Evolutionary conservation across 2,797 vertebrate species (phyloP), one percentile per base, ranked within the genome.

Genomic region (Linurgus olivaceus): DNA sequence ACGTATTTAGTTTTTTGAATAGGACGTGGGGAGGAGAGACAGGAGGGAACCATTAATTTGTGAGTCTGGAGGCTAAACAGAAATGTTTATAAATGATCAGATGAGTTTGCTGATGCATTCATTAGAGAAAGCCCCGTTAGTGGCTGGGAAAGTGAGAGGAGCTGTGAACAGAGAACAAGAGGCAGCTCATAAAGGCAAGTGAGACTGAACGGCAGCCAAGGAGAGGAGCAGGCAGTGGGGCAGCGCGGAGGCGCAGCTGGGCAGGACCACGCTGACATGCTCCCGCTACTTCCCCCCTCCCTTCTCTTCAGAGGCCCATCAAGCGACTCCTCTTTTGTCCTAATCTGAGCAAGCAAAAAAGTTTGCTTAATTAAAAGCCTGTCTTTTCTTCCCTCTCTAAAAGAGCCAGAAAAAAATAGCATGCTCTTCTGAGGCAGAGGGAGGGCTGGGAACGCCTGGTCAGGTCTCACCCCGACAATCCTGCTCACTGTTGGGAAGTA

Each of bases 191-290:
- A 97, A 96, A 96, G 94, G 91, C 94, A 94, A 96, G 86, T 44
- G 95, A 97, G 97, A 97, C 96, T 97, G 97, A 98, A 98, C 16
- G 96, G 97, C 97, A 97, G 97, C 97, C 97, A 97, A 97, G 79
- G 85, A 95, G 96, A 76, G 84, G 93, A 96, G 93, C 75, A 81
- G 92, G 79, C 20, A 51, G 67, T 92, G 57, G 88, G 95, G 96
- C 96, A 97, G 88, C 3, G 55, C 21, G 9, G 91, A 93, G 87
- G 80, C 54, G 40, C 31, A 20, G 31, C 90, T 88, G 95, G 74
- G 95, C 78, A 95, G 88, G 86, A 93, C 84, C 81, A n/a, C 4
- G 82, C 85, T 82, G 97, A 96, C 96, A 92, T 92, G 83, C 92
- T 94, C 90, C 93, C 4, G 7, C 68, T 85, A 29, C 47, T 86